Evolutionary conservation across 2,797 vertebrate genomes (phyloP), one percentile per base, ranked within the genome.

Genomic region (Xiphophorus birchmanni): DNA sequence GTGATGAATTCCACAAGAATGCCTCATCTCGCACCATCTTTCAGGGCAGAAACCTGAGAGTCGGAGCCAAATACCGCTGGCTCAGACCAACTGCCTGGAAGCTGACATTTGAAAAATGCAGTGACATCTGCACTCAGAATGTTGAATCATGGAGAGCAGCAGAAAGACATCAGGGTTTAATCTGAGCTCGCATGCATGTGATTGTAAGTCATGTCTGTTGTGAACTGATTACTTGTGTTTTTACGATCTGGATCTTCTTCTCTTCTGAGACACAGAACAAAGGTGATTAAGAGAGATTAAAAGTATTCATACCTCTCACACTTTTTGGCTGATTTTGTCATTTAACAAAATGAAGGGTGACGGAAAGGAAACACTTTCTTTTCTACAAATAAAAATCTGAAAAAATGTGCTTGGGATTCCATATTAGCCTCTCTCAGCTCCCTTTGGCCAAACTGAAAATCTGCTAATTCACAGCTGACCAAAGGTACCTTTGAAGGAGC

Each of bases 1-100:
- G 88, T 89, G 88, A 90, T 89, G 87, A 91, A 94, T 94, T 93
- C 90, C 88, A 86, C 67, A 77, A 87, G 81, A 93, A 85, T 72
- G 69, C 75, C 82, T 89, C 9, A 15, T 76, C 76, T 91, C 75
- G 77, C 77, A 88, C 85, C 86, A 83, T 82, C 88, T 84, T 84
- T 93, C 82, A 83, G 87, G 80, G 81, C 86, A 90, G 87, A 92
- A 89, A 89, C 88, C 83, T 74, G 87, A 90, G 86, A 88, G 69
- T 78, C 71, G 29, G 78, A 69, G 81, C 87, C 86, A 88, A 83
- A 90, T 84, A 80, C 82, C 85, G 87, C 83, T 90, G 86, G 88
- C 91, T 90, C 81, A 91, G 89, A 80, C 82, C 82, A 72, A 84
- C 79, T 82, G 73, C 50, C 83, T 87, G 79, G 52, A 87, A 87